Evolutionary conservation across 2,888 invertebrate genomes (phyloP).

Genomic region (Theodoxus fluviatilis): DNA sequence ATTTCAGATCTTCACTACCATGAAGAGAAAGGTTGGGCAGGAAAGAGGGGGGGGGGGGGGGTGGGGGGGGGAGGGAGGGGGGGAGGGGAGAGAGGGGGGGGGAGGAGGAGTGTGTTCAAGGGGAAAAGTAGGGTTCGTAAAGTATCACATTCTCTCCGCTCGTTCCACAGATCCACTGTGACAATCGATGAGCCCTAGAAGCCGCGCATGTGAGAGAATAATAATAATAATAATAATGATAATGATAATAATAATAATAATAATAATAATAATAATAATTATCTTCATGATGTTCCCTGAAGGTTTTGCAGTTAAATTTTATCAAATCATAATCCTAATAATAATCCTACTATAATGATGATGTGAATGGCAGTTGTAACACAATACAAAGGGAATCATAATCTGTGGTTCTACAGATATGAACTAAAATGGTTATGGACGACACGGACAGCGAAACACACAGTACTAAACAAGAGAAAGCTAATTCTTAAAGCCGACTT

Average conservation of each 20-base stretch:
- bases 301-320: no score
- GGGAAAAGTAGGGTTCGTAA: not conserved
- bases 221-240: constrained; percentile 12
- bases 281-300: constrained; percentile 12
- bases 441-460: no score
- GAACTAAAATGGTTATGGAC: no score
- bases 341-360: no score
- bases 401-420: no score
- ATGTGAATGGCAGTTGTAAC: no score
- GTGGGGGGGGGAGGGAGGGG: not conserved
- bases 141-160: not conserved
- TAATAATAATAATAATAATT: constrained; percentile 24
- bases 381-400: no score
- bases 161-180: not conserved
- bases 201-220: not conserved
- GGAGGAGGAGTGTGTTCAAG: not conserved
- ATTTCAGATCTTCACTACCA: not conserved
- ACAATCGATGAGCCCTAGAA: not conserved
- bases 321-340: no score
- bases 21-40: not conserved
- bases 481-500: no score
- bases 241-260: constrained; percentile 14
- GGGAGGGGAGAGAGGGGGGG: not conserved
- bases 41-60: not conserved
- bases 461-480: no score